A percentile compares a stretch with the other conserved stretches of the same genome.
Evolutionary conservation across 1,140 invertebrate genomes (phyloP).

Genomic region (Heliconius congener): DNA sequence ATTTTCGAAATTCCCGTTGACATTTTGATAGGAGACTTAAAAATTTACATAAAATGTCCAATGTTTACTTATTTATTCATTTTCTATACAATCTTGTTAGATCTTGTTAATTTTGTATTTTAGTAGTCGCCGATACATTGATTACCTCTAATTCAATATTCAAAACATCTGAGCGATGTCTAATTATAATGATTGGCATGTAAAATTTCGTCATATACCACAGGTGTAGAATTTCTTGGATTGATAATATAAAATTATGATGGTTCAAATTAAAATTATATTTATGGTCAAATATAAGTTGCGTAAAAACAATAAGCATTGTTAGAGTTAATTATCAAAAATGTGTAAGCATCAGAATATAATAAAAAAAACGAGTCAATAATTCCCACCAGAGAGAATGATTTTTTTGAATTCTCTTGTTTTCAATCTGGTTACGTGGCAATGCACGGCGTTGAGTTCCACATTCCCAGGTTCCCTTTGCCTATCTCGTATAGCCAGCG

Average conservation of each 20-base stretch:
- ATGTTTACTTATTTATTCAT: not conserved
- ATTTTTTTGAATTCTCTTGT: too few species aligned
- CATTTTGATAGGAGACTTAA: not conserved
- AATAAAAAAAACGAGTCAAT: too few species aligned
- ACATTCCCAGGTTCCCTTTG: too few species aligned
- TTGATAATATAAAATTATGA: not conserved
- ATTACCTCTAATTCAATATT: not conserved
- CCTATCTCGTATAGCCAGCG: not conserved
- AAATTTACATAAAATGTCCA: not conserved
- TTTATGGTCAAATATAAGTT: not conserved
- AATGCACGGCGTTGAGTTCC: not conserved
- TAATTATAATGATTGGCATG: not conserved
- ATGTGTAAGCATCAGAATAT: too few species aligned
- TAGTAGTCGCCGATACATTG: not conserved
- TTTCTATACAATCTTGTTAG: not conserved
- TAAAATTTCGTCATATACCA: not conserved
- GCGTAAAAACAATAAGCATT: too few species aligned
- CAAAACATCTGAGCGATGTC: not conserved
- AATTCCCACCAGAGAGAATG: too few species aligned
- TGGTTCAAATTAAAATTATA: not conserved
- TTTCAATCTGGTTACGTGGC: not conserved
- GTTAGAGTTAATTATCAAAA: too few species aligned
- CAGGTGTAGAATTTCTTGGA: not conserved
- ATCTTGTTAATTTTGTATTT: not conserved
- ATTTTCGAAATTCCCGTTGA: slow-evolving; percentile 20